These are phyloP conservation scores for Tribolium freemani DNA, from an alignment of 2,888 invertebrate genomes.

Conservation along the genomic window DNA sequence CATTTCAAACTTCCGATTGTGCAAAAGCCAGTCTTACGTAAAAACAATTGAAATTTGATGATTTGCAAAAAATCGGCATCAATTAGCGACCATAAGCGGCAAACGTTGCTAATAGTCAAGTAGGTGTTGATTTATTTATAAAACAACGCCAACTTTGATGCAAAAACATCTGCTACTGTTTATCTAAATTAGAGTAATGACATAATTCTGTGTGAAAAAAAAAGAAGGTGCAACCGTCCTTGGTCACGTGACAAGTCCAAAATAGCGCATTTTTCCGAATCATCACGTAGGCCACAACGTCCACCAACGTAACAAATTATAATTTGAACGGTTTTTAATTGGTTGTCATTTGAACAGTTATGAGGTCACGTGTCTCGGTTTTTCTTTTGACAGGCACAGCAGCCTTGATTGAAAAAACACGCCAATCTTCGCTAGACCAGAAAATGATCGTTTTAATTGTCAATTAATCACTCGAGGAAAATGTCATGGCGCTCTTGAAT, in stretches of 20 bases:
- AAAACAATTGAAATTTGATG: background rate
- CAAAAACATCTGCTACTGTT: slow-evolving; percentile 27
- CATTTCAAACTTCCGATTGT: background rate
- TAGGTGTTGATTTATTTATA: slow-evolving; percentile 25
- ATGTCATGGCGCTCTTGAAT: slow-evolving; percentile 28
- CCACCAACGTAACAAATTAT: slow-evolving; percentile 22
- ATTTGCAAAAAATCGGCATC: background rate
- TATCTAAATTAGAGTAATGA: slow-evolving; percentile 13
- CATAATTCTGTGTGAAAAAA: background rate
- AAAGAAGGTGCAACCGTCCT: background rate
- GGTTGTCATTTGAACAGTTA: slow-evolving; percentile 4
- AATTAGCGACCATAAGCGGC: background rate
- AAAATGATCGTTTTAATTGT: slow-evolving; percentile 20
- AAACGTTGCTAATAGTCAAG: background rate
- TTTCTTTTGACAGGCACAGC: slow-evolving; percentile 8
- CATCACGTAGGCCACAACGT: slow-evolving; percentile 17
- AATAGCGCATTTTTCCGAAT: background rate
- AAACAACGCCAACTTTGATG: slow-evolving; percentile 6
- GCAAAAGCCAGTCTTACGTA: background rate
- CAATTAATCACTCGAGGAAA: slow-evolving; percentile 16
- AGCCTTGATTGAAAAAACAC: slow-evolving; percentile 8
- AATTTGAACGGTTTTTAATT: slow-evolving; percentile 27
- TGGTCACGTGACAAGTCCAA: background rate
- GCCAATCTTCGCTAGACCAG: slow-evolving; percentile 22
- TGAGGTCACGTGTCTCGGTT: slow-evolving; percentile 25